Conservation (phyloP, 2,888 invertebrate genomes). For the Drosophila nigricruria region DNA sequence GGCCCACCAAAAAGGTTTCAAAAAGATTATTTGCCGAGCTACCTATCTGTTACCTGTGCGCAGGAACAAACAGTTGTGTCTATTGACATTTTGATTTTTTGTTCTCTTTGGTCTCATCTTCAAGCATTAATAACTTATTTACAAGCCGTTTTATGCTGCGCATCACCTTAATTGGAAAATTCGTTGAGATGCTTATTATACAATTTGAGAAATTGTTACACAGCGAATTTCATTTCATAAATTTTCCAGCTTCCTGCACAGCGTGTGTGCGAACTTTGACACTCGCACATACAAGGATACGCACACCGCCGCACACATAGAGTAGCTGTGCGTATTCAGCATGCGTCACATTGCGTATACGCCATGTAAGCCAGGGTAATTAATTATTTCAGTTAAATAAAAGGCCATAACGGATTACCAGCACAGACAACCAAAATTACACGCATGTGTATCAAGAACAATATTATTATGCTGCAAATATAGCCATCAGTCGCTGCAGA, state of each 20-base stretch:
- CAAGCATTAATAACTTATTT: neutral
- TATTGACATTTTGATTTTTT: neutral
- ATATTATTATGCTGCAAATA: constrained; percentile 11
- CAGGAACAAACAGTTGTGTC: neutral
- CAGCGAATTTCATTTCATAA: constrained; percentile 37
- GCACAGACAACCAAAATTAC: constrained; percentile 33
- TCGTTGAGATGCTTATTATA: constrained; percentile 23
- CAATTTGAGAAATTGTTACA: constrained; percentile 21
- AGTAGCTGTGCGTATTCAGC: neutral
- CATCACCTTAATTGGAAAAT: constrained; percentile 16
- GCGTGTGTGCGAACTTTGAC: constrained; percentile 26
- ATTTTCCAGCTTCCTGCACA: constrained; percentile 50
- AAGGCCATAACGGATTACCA: constrained; percentile 40
- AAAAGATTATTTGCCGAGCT: neutral
- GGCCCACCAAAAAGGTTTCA: constrained; percentile 7
- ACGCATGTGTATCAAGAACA: constrained; percentile 1
- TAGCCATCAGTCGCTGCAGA: neutral
- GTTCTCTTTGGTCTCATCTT: neutral
- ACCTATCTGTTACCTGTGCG: neutral
- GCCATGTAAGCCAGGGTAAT: constrained; percentile 32
- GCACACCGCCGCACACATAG: neutral
- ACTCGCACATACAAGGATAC: neutral
- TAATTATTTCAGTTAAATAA: constrained; percentile 38
- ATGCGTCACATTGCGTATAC: constrained; percentile 38
- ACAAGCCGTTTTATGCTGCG: neutral